phyloP scores from a whole-genome alignment of 2,888 invertebrate species.

The Dryadula phaetusa region DNA sequence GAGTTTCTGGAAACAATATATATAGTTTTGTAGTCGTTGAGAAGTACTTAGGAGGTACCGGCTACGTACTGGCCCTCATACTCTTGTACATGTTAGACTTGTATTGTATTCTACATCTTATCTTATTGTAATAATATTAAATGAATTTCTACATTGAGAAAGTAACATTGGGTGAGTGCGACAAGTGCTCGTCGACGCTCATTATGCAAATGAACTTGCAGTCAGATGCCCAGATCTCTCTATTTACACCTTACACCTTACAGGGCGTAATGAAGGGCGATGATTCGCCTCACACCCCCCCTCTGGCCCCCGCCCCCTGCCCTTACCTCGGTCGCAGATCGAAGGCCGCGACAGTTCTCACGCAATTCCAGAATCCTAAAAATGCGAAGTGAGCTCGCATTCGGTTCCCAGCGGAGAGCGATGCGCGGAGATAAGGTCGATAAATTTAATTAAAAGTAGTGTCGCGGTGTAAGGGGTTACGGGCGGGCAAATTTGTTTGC shows the following conservation, averaged over 20 bases:
- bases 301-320: constrained; percentile 59
- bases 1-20: neutral
- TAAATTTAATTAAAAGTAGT: constrained; percentile 78
- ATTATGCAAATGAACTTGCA: constrained; percentile 31
- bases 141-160: neutral
- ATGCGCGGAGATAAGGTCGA: constrained; percentile 73
- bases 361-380: constrained; percentile 68
- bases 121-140: too few relatives aligned
- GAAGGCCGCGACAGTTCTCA: constrained; percentile 58
- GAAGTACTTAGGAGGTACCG: neutral
- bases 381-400: constrained; percentile 63
- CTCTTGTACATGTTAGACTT: too few relatives aligned
- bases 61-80: too few relatives aligned
- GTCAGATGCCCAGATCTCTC: constrained; percentile 26
- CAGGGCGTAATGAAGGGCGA: constrained; percentile 46
- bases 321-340: constrained; percentile 39
- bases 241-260: neutral
- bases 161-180: neutral
- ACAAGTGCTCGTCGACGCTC: neutral
- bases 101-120: too few relatives aligned
- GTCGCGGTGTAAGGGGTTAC: constrained; percentile 55
- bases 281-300: constrained; percentile 63
- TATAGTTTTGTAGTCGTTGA: neutral
- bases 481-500: constrained; percentile 71
- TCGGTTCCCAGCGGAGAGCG: constrained; percentile 68